Conservation (phyloP, 2,797 vertebrate genomes). For the Hybognathus amarus region DNA sequence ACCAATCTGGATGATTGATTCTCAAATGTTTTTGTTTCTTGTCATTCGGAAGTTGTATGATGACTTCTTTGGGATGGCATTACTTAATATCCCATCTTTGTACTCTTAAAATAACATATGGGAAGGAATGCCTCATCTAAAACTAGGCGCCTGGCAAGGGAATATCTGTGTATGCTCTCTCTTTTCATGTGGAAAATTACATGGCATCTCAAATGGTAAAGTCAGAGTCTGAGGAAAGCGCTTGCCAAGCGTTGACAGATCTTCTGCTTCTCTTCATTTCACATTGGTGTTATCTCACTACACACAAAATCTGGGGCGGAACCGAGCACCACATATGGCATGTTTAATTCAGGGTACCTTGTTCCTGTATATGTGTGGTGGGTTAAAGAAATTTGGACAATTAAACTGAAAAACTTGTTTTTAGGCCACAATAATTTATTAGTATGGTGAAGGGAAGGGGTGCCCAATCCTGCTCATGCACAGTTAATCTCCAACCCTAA, state of each 20-base stretch:
- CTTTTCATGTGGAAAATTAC: constrained; percentile 62
- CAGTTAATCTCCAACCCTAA: too few relatives aligned
- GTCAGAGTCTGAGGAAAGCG: constrained; percentile 27
- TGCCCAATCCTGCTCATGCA: too few relatives aligned
- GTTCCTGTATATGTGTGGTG: constrained; percentile 38
- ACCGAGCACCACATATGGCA: constrained; percentile 13
- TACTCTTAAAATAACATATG: constrained; percentile 49
- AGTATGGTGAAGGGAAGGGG: too few relatives aligned
- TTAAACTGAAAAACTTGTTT: too few relatives aligned
- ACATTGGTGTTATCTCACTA: constrained; percentile 34
- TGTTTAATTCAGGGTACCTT: constrained; percentile 49
- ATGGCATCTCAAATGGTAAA: constrained; percentile 55
- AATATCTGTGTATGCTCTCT: constrained; percentile 50
- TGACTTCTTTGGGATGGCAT: constrained; percentile 22
- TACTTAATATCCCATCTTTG: constrained; percentile 36
- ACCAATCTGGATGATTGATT: not conserved
- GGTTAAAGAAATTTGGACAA: not conserved
- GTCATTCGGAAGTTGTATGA: not conserved
- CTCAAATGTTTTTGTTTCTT: not conserved
- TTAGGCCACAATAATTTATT: too few relatives aligned
- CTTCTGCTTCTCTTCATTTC: constrained; percentile 35
- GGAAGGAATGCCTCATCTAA: constrained; percentile 30
- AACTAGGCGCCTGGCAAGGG: constrained; percentile 45
- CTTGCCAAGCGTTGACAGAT: constrained; percentile 40
- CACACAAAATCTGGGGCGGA: constrained; percentile 44